A percentile compares a stretch with the other conserved stretches of the same genome.
These are phyloP conservation scores for Chlorops oryzae DNA, from an alignment of 1,140 invertebrate species.

Conservation along the genomic window DNA sequence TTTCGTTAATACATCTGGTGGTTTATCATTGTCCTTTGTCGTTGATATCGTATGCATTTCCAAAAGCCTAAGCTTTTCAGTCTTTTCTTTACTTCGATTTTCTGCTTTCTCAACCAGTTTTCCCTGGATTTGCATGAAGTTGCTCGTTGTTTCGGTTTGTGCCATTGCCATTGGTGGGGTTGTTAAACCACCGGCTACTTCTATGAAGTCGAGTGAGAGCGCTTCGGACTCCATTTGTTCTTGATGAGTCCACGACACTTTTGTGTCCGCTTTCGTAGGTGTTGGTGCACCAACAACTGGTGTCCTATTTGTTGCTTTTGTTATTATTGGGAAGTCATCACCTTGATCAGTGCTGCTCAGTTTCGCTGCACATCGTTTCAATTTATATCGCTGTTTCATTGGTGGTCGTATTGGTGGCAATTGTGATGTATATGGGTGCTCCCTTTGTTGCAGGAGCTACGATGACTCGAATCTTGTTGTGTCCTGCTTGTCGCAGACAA, in stretches of 20 bases:
- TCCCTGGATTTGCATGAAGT: constrained; percentile 35
- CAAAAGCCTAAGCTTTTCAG: constrained; percentile 33
- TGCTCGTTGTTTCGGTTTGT: constrained; percentile 7
- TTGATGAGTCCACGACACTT: too few species aligned
- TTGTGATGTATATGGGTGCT: neutral
- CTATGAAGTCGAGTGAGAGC: too few species aligned
- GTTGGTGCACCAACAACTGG: too few species aligned
- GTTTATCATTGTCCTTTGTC: neutral
- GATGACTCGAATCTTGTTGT: too few species aligned
- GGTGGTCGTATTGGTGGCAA: neutral
- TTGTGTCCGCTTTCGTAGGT: too few species aligned
- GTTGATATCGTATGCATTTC: constrained; percentile 12
- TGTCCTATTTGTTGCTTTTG: too few species aligned
- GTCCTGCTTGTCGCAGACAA: too few species aligned
- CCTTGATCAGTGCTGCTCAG: constrained; percentile 5
- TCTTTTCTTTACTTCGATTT: constrained; percentile 26
- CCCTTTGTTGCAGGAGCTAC: too few species aligned
- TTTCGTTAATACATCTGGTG: neutral
- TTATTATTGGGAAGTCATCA: too few species aligned
- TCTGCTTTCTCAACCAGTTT: constrained; percentile 41
- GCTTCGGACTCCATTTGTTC: too few species aligned
- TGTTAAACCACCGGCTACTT: constrained; percentile 45
- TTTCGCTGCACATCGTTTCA: constrained; percentile 7
- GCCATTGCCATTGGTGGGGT: constrained; percentile 28
- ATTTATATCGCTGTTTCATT: constrained; percentile 10